These are phyloP conservation scores for Papilio gigon DNA, from an alignment of 2,888 invertebrate genomes.

Conservation along the genomic window DNA sequence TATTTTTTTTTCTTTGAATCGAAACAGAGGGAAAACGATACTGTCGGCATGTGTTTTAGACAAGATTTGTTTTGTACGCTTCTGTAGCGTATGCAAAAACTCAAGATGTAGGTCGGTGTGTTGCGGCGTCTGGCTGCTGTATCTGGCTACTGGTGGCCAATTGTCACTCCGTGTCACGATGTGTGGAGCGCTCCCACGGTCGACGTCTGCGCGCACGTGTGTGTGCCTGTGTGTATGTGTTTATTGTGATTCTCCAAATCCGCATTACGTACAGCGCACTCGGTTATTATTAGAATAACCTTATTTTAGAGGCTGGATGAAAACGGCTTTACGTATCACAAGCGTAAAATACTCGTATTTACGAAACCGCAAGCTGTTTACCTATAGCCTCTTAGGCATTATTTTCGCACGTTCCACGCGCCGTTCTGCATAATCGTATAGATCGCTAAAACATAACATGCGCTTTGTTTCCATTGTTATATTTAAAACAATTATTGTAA, in stretches of 20 bases:
- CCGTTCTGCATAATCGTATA: neutral
- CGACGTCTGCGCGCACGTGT: constrained; percentile 57
- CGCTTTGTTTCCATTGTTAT: neutral
- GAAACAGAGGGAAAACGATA: neutral
- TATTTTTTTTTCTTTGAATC: neutral
- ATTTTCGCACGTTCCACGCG: constrained; percentile 5
- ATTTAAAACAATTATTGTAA: neutral
- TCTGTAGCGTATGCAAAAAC: neutral
- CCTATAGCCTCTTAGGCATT: constrained; percentile 15
- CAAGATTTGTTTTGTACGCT: neutral
- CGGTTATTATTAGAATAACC: constrained; percentile 63
- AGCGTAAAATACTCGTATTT: constrained; percentile 41
- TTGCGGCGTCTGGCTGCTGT: neutral
- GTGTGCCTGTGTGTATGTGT: constrained; percentile 58
- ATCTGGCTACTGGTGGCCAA: constrained; percentile 1
- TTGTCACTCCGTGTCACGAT: constrained; percentile 45
- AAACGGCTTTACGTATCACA: constrained; percentile 49
- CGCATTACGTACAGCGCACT: constrained; percentile 57
- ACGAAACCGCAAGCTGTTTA: constrained; percentile 25
- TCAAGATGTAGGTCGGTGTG: neutral
- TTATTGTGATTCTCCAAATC: constrained; percentile 66
- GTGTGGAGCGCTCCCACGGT: constrained; percentile 48
- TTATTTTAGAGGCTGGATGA: constrained; percentile 63
- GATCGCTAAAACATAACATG: constrained; percentile 1
- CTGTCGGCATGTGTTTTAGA: neutral